A percentile compares a stretch with the other conserved stretches of the same genome.
Evolutionary conservation across 35 echinoderm and acorn worm genomes (phyloP).

Genomic region (Amphiura filiformis): DNA sequence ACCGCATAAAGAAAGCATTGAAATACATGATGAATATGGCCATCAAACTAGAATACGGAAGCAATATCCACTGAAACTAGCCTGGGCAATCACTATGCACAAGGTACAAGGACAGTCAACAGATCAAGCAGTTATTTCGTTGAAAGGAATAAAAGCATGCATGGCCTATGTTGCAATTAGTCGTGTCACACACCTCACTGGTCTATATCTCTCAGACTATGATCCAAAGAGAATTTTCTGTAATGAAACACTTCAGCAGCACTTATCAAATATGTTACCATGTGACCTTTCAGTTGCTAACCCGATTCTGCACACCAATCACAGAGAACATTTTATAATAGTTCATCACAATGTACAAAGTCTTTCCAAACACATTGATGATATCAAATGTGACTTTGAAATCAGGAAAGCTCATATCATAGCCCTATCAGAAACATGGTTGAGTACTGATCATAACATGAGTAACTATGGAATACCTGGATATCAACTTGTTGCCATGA

Average conservation of each 20-base stretch:
- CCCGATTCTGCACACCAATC: background rate
- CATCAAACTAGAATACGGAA: background rate
- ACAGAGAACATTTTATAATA: background rate
- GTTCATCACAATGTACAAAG: background rate
- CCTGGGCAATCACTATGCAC: slow-evolving; percentile 36
- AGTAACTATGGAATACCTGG: background rate
- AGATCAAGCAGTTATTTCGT: slow-evolving; percentile 16
- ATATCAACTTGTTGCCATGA: background rate
- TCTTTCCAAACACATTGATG: background rate
- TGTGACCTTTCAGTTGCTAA: background rate
- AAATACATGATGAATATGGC: slow-evolving; percentile 1
- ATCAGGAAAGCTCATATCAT: background rate
- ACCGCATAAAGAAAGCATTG: slow-evolving; percentile 23
- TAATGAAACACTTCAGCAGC: background rate
- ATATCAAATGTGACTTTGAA: slow-evolving; percentile 7
- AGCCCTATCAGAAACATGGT: background rate
- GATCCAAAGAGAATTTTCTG: background rate
- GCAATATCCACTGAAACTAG: slow-evolving; percentile 46
- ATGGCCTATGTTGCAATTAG: slow-evolving; percentile 35
- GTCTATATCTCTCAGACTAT: slow-evolving; percentile 37
- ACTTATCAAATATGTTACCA: background rate
- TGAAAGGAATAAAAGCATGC: slow-evolving; percentile 7
- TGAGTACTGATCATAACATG: background rate
- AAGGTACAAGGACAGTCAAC: slow-evolving; percentile 35
- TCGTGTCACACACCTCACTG: slow-evolving; percentile 26